phyloP scores from a whole-genome alignment of 2,113 vertebrate species.

The Rhea americana region DNA sequence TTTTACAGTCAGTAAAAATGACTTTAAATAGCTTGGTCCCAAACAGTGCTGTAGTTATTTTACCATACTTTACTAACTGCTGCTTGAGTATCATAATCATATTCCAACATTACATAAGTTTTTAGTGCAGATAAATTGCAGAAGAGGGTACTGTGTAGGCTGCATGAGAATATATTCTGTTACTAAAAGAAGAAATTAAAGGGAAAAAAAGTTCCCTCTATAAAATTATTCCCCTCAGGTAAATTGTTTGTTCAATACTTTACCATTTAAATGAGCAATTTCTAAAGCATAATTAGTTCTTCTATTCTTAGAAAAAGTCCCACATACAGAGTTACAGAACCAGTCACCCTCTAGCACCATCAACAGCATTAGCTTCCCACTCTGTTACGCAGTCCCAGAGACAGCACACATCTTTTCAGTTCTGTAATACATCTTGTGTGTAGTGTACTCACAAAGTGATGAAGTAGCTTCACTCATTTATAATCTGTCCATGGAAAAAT shows the following conservation, averaged over 20 bases:
- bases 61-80: neutral
- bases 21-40: neutral
- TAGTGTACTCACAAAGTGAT: neutral
- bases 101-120: neutral
- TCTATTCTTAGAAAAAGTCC: neutral
- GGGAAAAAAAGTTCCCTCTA: neutral
- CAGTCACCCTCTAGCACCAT: neutral
- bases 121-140: neutral
- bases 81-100: neutral
- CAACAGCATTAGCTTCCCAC: neutral
- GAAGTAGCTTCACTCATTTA: neutral
- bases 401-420: fast-evolving
- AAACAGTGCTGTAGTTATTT: neutral
- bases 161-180: neutral
- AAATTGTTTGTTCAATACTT: neutral
- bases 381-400: fast-evolving
- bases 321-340: neutral
- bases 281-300: neutral
- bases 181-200: neutral
- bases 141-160: neutral
- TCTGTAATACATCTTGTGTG: neutral
- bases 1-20: neutral
- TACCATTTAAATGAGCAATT: neutral
- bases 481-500: neutral
- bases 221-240: neutral